Evolutionary conservation across 2,888 invertebrate species (phyloP).

Genomic region (Hypsopygia costalis): DNA sequence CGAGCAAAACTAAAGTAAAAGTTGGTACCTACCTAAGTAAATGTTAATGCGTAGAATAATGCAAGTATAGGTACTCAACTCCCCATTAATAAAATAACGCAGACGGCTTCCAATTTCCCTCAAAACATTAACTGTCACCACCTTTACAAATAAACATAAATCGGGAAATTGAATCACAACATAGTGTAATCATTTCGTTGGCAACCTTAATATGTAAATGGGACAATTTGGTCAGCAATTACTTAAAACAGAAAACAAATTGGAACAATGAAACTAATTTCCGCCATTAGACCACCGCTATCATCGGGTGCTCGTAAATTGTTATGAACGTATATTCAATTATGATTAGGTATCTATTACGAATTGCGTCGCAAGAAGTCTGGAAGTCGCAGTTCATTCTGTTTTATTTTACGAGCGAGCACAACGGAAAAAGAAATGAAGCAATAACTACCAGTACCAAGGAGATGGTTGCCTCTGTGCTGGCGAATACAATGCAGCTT

Average conservation of each 20-base stretch:
- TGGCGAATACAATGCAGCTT: conserved; percentile 2
- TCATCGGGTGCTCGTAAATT: not conserved
- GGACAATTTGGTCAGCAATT: conserved; percentile 2
- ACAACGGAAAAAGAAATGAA: conserved; percentile 46
- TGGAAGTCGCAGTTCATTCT: conserved; percentile 35
- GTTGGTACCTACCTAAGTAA: no score
- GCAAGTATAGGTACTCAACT: not conserved
- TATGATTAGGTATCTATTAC: conserved; percentile 15
- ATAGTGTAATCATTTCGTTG: conserved; percentile 1
- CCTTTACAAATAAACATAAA: no score
- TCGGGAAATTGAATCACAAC: not conserved
- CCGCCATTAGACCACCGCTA: not conserved
- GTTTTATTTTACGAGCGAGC: conserved; percentile 41
- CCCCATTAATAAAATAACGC: not conserved
- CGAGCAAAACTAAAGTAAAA: no score
- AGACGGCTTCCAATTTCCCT: not conserved
- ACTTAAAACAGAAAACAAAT: conserved; percentile 1
- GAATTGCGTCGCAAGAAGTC: conserved; percentile 25
- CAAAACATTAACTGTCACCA: no score
- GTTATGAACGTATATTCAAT: not conserved
- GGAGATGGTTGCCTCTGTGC: conserved; percentile 1
- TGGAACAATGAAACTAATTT: conserved; percentile 1
- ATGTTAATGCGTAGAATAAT: no score
- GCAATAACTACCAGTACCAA: conserved; percentile 39
- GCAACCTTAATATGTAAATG: not conserved